phyloP scores from a whole-genome alignment of 2,888 invertebrate species.

The Dryobota labecula region DNA sequence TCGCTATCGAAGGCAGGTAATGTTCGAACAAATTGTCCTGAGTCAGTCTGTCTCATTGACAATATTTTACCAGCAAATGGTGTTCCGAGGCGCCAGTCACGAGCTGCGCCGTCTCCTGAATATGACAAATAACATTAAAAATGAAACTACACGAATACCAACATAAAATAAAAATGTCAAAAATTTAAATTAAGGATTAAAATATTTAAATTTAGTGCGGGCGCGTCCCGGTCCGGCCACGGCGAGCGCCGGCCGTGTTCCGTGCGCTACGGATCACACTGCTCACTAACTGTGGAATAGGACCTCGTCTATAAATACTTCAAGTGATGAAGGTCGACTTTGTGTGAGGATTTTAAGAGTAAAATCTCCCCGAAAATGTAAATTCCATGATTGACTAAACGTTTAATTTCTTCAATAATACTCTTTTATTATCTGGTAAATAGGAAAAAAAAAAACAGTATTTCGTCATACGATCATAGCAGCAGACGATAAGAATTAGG shows the following conservation, averaged over 20 bases:
- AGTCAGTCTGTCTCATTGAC: slow-evolving; percentile 70
- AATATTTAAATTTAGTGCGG: slow-evolving; percentile 91
- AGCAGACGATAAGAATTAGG: neutral
- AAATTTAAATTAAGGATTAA: slow-evolving; percentile 91
- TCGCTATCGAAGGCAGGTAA: slow-evolving; percentile 60
- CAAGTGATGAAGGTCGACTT: neutral
- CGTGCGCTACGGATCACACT: slow-evolving; percentile 59
- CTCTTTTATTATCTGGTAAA: too few relatives aligned
- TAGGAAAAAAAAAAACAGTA: neutral
- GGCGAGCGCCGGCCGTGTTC: slow-evolving; percentile 70
- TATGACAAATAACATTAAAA: slow-evolving; percentile 91
- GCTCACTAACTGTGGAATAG: slow-evolving; percentile 69
- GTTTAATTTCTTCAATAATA: neutral
- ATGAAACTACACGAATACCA: slow-evolving; percentile 90
- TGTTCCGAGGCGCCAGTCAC: slow-evolving; percentile 85
- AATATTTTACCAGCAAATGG: slow-evolving; percentile 77
- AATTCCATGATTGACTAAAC: neutral
- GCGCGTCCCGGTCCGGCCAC: slow-evolving; percentile 76
- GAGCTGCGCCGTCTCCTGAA: slow-evolving; percentile 83
- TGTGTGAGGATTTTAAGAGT: neutral
- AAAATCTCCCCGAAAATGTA: neutral
- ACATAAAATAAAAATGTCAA: slow-evolving; percentile 91
- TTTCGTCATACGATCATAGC: neutral
- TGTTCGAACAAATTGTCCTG: slow-evolving; percentile 63
- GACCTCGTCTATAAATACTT: slow-evolving; percentile 56